Conservation (phyloP, 2,113 vertebrate genomes). For the Ictalurus furcatus region DNA sequence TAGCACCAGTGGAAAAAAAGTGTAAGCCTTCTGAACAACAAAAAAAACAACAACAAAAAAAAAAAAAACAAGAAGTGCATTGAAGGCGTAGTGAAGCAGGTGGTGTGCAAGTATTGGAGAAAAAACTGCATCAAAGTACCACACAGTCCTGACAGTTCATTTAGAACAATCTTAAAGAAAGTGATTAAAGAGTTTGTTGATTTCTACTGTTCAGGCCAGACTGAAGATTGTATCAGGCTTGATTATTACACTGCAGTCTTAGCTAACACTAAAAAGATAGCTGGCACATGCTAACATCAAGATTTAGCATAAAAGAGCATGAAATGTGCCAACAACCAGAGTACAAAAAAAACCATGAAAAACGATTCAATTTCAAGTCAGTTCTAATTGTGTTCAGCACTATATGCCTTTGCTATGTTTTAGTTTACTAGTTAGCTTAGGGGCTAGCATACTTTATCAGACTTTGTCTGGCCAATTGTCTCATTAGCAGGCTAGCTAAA, state of each 20-base stretch:
- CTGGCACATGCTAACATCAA: background rate
- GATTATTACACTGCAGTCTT: background rate
- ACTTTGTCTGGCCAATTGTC: background rate
- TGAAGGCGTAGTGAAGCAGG: background rate
- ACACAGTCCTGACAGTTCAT: background rate
- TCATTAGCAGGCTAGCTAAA: background rate
- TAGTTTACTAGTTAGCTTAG: background rate
- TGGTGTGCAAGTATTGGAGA: background rate
- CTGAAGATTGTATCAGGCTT: background rate
- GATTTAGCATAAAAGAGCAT: background rate
- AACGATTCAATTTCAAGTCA: background rate
- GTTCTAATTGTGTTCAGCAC: background rate
- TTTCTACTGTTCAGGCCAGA: background rate
- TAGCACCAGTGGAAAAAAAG: slow-evolving; percentile 23
- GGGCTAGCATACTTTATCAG: background rate
- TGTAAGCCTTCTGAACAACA: background rate
- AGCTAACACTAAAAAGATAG: background rate
- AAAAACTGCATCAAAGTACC: background rate
- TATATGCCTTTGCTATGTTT: background rate
- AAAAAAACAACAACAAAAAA: background rate
- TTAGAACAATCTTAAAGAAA: background rate
- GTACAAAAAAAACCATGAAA: background rate
- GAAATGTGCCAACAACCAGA: background rate
- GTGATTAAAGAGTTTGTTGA: too few species aligned
- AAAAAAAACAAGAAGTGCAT: background rate